Evolutionary conservation across 92 coral and sea anemone genomes (phyloP), one percentile per base, ranked within the genome.

Genomic region (Epizoanthus scotinus): DNA sequence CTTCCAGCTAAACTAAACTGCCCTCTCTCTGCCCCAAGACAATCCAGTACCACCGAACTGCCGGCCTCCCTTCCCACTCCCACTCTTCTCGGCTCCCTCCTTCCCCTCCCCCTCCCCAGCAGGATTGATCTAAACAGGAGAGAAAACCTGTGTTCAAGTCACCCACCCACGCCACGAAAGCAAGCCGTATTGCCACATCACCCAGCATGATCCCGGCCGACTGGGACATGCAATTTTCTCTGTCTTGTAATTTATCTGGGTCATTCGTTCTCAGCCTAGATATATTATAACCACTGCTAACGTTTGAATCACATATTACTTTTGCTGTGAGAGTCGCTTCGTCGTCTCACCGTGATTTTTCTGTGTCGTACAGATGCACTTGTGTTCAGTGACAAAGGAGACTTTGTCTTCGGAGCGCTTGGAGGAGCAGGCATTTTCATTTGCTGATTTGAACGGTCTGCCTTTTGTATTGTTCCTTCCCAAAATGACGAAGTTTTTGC

Each of bases 291-390:
- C 44, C 47, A 56, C 65, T 58, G 81, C 57, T 60, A 60, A 60
- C 59, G 81, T 55, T 59, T 60, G 57, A 60, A 68, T 75, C 59
- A 75, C 81, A 59, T 75, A 60, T 75, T 60, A 29, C 29, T 73
- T 8, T 42, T 36, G 47, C 40, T 75, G 13, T 58, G 25, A 59
- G 81, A 75, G 18, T 59, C 66, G 36, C 81, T 75, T 27, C 81
- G 24, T 58, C 50, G 25, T 20, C 67, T 63, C 50, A 42, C 40
- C 38, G 38, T 75, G 81, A 75, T 75, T 58, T 75, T 75, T 27
- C 55, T 34, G 53, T 75, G 81, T 31, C 81, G 69, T 22, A 75
- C 27, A 36, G 49, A 64, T 14, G 70, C 63, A 14, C 6, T 60
- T 60, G 81, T 31, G 29, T 75, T 75, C 49, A 75, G 54, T 34